phyloP scores from a whole-genome alignment of 2,888 invertebrate genomes.

The Siphlonurus alternatus region DNA sequence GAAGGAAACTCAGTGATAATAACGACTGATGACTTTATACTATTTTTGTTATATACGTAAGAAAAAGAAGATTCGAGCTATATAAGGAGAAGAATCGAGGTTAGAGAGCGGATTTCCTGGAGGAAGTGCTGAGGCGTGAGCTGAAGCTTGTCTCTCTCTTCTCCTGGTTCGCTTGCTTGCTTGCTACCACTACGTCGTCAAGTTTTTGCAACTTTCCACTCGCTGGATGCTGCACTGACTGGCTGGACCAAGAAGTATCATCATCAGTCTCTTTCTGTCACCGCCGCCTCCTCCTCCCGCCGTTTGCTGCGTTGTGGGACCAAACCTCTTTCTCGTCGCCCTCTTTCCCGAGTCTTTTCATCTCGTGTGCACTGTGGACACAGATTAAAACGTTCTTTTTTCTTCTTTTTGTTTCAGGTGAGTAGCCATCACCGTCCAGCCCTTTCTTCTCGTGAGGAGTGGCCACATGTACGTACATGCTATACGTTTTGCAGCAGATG shows the following conservation, averaged over 20 bases:
- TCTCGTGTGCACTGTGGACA: not conserved
- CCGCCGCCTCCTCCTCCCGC: not conserved
- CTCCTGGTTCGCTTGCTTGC: not conserved
- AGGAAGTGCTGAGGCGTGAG: not conserved
- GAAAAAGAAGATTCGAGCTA: not conserved
- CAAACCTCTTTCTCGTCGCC: too few relatives aligned
- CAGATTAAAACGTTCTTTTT: not conserved
- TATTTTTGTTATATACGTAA: not conserved
- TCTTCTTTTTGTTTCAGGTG: not conserved
- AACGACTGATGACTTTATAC: not conserved
- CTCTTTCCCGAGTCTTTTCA: not conserved
- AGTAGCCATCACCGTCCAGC: not conserved
- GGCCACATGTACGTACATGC: too few relatives aligned
- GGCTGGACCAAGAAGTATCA: not conserved
- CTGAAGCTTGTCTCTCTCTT: not conserved
- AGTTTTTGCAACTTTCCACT: not conserved
- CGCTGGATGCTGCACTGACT: too few relatives aligned
- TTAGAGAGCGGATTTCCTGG: not conserved
- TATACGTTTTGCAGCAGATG: too few relatives aligned
- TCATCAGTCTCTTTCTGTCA: not conserved
- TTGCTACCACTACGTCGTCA: not conserved
- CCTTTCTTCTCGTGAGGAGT: too few relatives aligned
- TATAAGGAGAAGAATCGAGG: not conserved
- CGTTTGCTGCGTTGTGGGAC: too few relatives aligned
- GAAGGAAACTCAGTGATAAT: not conserved